phyloP scores from a whole-genome alignment of 2,888 invertebrate genomes.

The Papilio protenor region DNA sequence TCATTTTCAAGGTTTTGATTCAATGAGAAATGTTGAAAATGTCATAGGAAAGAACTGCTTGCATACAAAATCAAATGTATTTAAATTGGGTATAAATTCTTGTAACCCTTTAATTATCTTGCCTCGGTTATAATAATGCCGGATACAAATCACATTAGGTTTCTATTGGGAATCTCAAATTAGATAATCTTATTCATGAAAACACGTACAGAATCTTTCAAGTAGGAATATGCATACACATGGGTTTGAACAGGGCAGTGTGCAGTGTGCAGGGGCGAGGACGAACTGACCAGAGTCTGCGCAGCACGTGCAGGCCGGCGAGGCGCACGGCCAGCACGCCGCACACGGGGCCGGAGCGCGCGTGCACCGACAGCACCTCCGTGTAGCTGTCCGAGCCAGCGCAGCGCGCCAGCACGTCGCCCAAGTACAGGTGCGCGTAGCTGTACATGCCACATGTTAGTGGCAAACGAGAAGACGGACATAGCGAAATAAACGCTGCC shows the following conservation, averaged over 20 bases:
- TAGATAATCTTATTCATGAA: not conserved
- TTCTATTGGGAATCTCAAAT: too few species aligned
- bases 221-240: not conserved
- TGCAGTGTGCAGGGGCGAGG: not conserved
- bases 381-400: constrained; percentile 55
- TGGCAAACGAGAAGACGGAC: too few species aligned
- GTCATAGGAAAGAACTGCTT: not conserved
- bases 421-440: constrained; percentile 63
- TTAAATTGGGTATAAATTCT: not conserved
- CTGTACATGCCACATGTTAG: constrained; percentile 48
- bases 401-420: constrained; percentile 61
- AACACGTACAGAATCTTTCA: not conserved
- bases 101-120: not conserved
- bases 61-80: not conserved
- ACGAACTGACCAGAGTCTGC: constrained; percentile 42
- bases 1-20: not conserved
- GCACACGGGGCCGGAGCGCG: constrained; percentile 50
- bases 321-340: constrained; percentile 65
- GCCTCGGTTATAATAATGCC: not conserved
- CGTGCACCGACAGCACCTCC: constrained; percentile 58
- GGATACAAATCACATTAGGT: not conserved
- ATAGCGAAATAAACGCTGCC: too few species aligned
- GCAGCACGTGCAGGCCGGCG: constrained; percentile 59
- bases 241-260: not conserved
- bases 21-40: not conserved